Evolutionary conservation across 2,797 vertebrate species (phyloP), one percentile per base, ranked within the genome.

Genomic region (Heterohyrax brucei): DNA sequence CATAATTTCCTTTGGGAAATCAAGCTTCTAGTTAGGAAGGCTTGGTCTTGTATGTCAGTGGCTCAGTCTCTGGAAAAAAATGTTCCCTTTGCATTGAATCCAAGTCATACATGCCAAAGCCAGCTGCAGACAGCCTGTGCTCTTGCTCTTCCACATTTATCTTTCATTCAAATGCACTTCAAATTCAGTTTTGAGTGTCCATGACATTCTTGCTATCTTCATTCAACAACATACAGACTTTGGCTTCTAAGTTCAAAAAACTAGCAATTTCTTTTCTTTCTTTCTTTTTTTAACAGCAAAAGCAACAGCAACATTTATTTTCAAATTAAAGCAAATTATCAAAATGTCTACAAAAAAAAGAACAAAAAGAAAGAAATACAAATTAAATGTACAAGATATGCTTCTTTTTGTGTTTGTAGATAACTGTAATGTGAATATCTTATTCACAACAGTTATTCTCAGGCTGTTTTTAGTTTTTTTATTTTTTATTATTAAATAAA

Each of bases 321-420:
- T 84, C 39, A 86, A 80, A 89, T 39, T 46, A 89, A 75, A 59
- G 39, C 33, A 70, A 76, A 33, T 73, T 87, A 84, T 70, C 30
- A 75, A 70, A 73, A 66, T 66, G 30, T 30, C 28, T 30, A 30
- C 64, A 78, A 82, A 75, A 80, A 48, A 91, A 6, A 88, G 28
- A 73, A 64, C 8, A 88, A 61, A 82, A 19, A 7, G 46, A 77
- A 62, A 5, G 7, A 87, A 90, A 73, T 28, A 56, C 9, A 30
- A 68, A 46, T 68, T 75, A 72, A 79, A 22, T 30, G 89, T 21
- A 12, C 14, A 62, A 79, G 33, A 1, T 39, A 2, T 70, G 16
- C 10, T 13, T 19, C 59, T 53, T 70, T 19, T 68, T 59, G n/a
- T 53, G 39, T 76, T 59, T 76, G 1, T 70, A 33, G 12, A 14